These are phyloP conservation scores for Dolichoris vasculosae DNA, from an alignment of 1,140 invertebrate genomes.

Conservation along the genomic window DNA sequence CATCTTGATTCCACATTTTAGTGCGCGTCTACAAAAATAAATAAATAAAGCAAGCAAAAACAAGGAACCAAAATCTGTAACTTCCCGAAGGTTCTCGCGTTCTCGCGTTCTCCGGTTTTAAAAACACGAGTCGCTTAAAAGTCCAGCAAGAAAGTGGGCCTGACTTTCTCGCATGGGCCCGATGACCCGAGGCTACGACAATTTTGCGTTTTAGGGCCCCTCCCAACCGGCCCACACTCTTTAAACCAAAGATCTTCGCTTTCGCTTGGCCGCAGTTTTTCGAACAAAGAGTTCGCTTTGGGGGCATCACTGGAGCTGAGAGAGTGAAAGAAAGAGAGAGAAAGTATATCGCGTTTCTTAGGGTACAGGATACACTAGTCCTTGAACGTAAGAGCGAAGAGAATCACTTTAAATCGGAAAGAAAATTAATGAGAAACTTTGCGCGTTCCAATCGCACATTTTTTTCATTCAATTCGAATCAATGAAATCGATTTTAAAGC, in stretches of 20 bases:
- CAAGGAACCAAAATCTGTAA: not conserved
- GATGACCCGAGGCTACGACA: slow-evolving; percentile 12
- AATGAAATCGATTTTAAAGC: too few species aligned
- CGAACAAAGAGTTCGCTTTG: slow-evolving; percentile 35
- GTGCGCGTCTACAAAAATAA: not conserved
- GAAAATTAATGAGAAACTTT: slow-evolving; percentile 34
- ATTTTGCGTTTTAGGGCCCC: slow-evolving; percentile 16
- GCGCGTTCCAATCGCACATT: not conserved
- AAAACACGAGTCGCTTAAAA: not conserved
- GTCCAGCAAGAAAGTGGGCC: not conserved
- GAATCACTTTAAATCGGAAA: slow-evolving; percentile 29
- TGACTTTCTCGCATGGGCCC: not conserved
- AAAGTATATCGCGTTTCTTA: not conserved
- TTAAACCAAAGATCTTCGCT: not conserved
- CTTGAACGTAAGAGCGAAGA: slow-evolving; percentile 9
- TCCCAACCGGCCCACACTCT: not conserved
- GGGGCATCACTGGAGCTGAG: not conserved
- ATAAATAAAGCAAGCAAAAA: not conserved
- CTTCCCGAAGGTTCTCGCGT: not conserved
- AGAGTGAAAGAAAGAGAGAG: slow-evolving; percentile 3
- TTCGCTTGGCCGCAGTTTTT: slow-evolving; percentile 12
- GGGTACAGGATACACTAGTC: not conserved
- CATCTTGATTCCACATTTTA: not conserved
- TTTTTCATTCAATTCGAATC: not conserved
- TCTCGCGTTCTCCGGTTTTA: not conserved